Evolutionary conservation across 2,113 vertebrate genomes (phyloP).

Genomic region (Origma solitaria): DNA sequence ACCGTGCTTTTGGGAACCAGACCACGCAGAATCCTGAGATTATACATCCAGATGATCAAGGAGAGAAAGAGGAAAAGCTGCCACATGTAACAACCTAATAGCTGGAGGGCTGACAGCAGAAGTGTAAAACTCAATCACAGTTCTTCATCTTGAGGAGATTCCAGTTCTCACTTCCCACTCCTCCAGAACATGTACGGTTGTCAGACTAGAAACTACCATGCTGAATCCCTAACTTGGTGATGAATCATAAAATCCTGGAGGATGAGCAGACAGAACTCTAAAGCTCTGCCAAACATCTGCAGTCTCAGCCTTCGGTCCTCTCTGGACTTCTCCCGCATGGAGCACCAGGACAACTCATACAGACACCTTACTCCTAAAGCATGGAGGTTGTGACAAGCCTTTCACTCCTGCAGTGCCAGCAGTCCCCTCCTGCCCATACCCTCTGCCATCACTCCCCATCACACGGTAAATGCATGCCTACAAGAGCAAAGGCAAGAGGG

Average conservation of each 20-base stretch:
- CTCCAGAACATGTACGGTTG: background rate
- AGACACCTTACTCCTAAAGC: background rate
- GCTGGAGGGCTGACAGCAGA: background rate
- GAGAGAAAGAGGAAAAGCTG: background rate
- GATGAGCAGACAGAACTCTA: background rate
- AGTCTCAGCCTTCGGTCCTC: background rate
- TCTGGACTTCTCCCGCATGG: background rate
- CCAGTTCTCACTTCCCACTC: slow-evolving; percentile 6
- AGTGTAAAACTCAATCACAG: background rate
- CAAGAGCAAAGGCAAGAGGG: background rate
- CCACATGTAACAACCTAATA: background rate
- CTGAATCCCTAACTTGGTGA: background rate
- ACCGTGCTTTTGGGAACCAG: background rate
- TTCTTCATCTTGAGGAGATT: slow-evolving; percentile 14
- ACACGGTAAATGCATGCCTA: background rate
- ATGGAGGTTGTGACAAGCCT: background rate
- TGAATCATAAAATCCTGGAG: background rate
- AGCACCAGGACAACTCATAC: background rate
- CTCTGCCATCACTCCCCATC: background rate
- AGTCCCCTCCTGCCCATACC: background rate
- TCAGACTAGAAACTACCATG: background rate
- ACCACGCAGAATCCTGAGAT: background rate
- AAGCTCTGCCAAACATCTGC: background rate
- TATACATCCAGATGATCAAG: background rate
- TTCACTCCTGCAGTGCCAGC: background rate